Evolutionary conservation across 1,140 invertebrate genomes (phyloP).

Genomic region (Drosophila mauritiana): DNA sequence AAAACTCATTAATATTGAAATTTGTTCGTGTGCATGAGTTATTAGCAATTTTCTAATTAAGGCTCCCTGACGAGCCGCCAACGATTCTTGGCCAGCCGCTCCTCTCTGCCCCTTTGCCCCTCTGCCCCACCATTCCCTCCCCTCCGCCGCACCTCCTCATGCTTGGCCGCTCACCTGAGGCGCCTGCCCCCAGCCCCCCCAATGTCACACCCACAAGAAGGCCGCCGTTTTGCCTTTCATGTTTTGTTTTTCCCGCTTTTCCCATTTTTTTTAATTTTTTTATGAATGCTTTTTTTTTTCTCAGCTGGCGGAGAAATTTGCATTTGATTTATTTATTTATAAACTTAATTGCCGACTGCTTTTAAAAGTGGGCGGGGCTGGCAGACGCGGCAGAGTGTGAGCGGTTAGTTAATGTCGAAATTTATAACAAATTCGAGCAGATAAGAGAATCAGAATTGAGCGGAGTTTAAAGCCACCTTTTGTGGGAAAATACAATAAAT

Average conservation of each 20-base stretch:
- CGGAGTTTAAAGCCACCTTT: neutral
- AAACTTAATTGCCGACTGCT: constrained; percentile 63
- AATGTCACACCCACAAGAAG: constrained; percentile 71
- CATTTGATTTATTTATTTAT: constrained; percentile 81
- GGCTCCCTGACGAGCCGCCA: constrained; percentile 61
- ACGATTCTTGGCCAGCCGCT: constrained; percentile 17
- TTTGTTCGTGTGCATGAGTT: constrained; percentile 83
- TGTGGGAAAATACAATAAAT: no score
- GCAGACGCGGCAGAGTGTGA: constrained; percentile 11
- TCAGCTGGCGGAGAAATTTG: constrained; percentile 23
- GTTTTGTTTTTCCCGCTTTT: constrained; percentile 14
- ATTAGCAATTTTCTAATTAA: constrained; percentile 84
- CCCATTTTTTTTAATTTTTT: constrained; percentile 1
- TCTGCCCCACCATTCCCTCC: neutral
- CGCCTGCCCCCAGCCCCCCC: constrained; percentile 21
- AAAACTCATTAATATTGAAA: constrained; percentile 83
- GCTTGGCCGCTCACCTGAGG: constrained; percentile 77
- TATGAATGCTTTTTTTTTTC: constrained; percentile 15
- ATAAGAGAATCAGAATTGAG: neutral
- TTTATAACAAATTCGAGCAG: constrained; percentile 2
- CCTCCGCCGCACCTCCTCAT: constrained; percentile 22
- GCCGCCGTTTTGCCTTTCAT: constrained; percentile 40
- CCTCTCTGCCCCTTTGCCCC: neutral
- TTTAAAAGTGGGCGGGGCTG: constrained; percentile 1
- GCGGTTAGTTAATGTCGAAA: constrained; percentile 8